Percentiles rank a stretch among this genome's conserved stretches.
phyloP scores from a whole-genome alignment of 2,113 vertebrate species.

The Dipodomys spectabilis region DNA sequence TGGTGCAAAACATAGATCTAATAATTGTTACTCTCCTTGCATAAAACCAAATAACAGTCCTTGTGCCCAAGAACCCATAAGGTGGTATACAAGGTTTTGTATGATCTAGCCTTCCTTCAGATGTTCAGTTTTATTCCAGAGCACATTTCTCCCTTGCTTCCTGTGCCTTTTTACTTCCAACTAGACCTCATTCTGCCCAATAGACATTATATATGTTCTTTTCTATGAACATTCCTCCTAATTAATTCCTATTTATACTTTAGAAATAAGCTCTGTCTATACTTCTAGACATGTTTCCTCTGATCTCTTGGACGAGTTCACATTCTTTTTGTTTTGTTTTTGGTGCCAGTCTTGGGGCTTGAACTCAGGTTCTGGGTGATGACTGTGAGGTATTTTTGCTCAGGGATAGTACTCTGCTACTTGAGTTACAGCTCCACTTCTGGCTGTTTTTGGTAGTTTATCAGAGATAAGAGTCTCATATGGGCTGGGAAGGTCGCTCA shows the following conservation, averaged over 20 bases:
- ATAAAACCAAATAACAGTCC: neutral
- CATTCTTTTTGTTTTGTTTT: neutral
- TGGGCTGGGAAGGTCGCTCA: too few relatives aligned
- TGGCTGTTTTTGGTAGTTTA: too few relatives aligned
- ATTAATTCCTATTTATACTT: conserved; percentile 4
- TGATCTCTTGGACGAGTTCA: neutral
- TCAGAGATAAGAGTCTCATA: too few relatives aligned
- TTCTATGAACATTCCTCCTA: neutral
- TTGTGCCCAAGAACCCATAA: neutral
- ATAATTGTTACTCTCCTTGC: neutral
- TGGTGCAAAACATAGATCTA: neutral
- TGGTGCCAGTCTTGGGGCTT: too few relatives aligned
- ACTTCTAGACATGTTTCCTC: neutral
- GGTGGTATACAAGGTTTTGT: neutral
- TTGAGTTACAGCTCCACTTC: too few relatives aligned
- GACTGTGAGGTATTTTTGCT: too few relatives aligned
- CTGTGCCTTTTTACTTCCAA: neutral
- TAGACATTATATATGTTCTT: neutral
- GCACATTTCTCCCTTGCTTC: neutral
- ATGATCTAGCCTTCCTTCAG: neutral
- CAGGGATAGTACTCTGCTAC: too few relatives aligned
- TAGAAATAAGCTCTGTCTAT: neutral
- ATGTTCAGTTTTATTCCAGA: neutral
- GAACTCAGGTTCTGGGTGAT: too few relatives aligned
- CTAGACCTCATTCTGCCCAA: neutral